A percentile compares a stretch with the other conserved stretches of the same genome.
These are phyloP conservation scores for Solen grandis DNA, from an alignment of 1,140 invertebrate genomes.

Conservation along the genomic window DNA sequence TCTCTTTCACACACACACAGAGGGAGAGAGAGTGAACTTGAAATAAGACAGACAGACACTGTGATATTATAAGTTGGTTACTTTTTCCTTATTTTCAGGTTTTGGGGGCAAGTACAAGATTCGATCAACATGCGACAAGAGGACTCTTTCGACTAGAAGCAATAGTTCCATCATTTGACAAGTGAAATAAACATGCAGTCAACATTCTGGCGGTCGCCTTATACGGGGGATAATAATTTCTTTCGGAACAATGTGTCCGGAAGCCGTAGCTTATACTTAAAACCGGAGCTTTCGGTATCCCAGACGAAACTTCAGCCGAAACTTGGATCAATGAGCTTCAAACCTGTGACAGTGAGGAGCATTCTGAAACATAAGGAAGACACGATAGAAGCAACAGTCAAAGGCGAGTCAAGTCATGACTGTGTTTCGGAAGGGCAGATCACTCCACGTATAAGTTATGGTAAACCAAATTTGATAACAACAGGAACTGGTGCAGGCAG, in stretches of 20 bases:
- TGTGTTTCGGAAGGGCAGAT: neutral
- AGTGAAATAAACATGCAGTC: too few relatives aligned
- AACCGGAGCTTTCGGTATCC: neutral
- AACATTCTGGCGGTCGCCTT: slow-evolving; percentile 43
- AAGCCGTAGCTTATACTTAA: neutral
- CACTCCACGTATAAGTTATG: neutral
- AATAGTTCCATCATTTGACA: too few relatives aligned
- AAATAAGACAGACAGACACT: too few relatives aligned
- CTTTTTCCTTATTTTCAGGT: too few relatives aligned
- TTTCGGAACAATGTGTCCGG: neutral
- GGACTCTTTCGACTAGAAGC: too few relatives aligned
- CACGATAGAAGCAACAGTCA: neutral
- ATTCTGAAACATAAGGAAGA: slow-evolving; percentile 21
- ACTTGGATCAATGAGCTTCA: neutral
- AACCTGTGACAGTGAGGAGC: slow-evolving; percentile 28
- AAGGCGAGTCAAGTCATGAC: neutral
- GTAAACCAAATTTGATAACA: slow-evolving; percentile 24
- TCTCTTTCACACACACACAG: too few relatives aligned
- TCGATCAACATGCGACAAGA: too few relatives aligned
- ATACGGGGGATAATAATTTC: slow-evolving; percentile 22
- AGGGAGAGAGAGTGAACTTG: too few relatives aligned
- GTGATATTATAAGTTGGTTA: too few relatives aligned
- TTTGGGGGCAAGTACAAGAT: too few relatives aligned
- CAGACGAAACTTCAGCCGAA: neutral
- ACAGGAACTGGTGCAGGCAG: slow-evolving; percentile 39